Conservation (phyloP, 2,888 invertebrate species). For the Agriopis aurantiaria region DNA sequence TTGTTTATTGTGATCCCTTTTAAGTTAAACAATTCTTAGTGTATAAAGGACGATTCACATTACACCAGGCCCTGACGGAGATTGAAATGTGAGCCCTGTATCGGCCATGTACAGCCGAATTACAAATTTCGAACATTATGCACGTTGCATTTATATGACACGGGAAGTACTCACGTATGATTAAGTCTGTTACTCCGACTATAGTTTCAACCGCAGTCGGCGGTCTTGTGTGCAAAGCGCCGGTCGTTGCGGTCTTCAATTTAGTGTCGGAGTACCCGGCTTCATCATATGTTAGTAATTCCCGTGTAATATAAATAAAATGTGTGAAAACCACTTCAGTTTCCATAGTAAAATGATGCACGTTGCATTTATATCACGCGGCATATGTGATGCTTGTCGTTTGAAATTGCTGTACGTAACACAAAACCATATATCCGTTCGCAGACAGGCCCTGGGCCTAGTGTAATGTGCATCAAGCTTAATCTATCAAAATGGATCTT, state of each 20-base stretch:
- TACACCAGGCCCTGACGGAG: background rate
- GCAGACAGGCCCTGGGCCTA: background rate
- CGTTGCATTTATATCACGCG: background rate
- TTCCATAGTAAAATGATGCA: background rate
- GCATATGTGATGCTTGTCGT: background rate
- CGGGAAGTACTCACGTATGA: too few species aligned
- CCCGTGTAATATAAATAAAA: too few species aligned
- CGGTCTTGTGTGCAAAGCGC: too few species aligned
- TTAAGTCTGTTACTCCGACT: too few species aligned
- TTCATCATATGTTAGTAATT: too few species aligned
- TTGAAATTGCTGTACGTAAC: background rate
- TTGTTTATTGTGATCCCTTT: conserved; percentile 36
- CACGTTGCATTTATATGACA: too few species aligned
- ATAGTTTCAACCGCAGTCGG: too few species aligned
- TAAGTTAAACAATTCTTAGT: background rate
- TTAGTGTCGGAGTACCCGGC: too few species aligned
- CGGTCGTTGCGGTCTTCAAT: too few species aligned
- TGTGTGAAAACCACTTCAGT: too few species aligned
- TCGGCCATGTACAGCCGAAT: background rate
- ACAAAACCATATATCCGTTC: background rate
- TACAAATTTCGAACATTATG: background rate
- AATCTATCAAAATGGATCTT: too few species aligned
- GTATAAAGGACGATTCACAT: background rate
- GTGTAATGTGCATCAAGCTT: background rate
- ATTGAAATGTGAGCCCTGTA: background rate